Evolutionary conservation across 2,113 vertebrate genomes (phyloP), one percentile per base, ranked within the genome.

Genomic region (Carassius gibelio): DNA sequence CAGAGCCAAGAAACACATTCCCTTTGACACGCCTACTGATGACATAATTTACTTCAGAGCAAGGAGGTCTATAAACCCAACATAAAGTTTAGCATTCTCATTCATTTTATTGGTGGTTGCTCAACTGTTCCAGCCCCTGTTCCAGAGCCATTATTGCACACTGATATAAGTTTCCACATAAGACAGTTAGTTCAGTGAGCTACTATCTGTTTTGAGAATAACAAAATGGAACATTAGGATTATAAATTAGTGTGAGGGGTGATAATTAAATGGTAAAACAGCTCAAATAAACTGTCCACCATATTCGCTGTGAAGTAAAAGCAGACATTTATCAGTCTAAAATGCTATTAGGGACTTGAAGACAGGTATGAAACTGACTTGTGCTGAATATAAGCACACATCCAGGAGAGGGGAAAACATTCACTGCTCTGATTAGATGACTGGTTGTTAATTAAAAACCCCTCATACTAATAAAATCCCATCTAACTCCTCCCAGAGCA

Each of bases 21-120:
- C 84, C 90, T 88, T 88, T 89, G 90, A 91, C 92, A 91, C 88
- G 79, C 88, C 87, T 86, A 88, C 75, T 82, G 61, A 88, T 92
- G 88, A 93, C 89, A 92, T 90, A 88, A 89, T 86, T 87, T 80
- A 86, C 85, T 74, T 7, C 69, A 50, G 38, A 17, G 38, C 57
- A 19, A 62, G 66, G 34, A 36, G 68, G 36, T 71, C 68, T 42
- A 75, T 50, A 50, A 75, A 50, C 45, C 72, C n/a, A 15, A 76
- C 52, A 76, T 23, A 55, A 30, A 34, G 45, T 23, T 76, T 76
- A 76, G 8, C n/a, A 74, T 48, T 48, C 5, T 23, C 4, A 74
- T 74, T 74, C 71, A 74, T 74, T n/a, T 48, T 48, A 74, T 3
- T 45, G 42, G 42, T 5, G 11, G 71, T 23, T 14, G 10, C 71